Conservation (phyloP, 1,140 invertebrate genomes). For the Conopomorpha cramerella region DNA sequence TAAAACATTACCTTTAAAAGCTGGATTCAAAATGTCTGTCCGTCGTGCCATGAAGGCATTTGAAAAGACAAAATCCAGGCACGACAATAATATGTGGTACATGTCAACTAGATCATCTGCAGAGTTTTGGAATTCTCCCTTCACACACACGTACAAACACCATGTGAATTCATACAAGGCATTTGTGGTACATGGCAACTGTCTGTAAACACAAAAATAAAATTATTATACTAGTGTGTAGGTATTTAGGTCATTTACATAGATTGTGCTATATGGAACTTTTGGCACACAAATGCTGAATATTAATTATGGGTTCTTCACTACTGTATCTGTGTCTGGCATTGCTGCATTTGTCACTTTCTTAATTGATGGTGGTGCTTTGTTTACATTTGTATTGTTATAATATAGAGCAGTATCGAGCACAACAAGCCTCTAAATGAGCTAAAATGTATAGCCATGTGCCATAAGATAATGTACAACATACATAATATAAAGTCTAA, state of each 20-base stretch:
- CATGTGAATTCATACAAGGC: slow-evolving; percentile 93
- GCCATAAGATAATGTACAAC: no score
- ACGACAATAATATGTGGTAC: slow-evolving; percentile 88
- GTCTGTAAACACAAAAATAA: slow-evolving; percentile 46
- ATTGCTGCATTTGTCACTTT: no score
- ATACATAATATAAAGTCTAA: no score
- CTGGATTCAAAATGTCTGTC: slow-evolving; percentile 83
- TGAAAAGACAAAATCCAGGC: slow-evolving; percentile 87
- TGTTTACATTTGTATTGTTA: no score
- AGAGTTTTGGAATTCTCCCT: slow-evolving; percentile 80
- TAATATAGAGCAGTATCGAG: no score
- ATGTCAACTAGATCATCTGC: slow-evolving; percentile 94
- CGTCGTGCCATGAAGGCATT: slow-evolving; percentile 83
- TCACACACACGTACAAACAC: slow-evolving; percentile 92
- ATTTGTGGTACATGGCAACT: slow-evolving; percentile 72
- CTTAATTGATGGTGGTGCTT: no score
- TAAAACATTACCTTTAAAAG: slow-evolving; percentile 72
- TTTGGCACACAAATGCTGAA: no score
- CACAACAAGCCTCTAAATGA: no score
- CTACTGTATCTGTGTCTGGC: no score
- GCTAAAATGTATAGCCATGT: no score
- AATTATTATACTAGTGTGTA: background rate
- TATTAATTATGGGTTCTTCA: no score
- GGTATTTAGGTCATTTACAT: background rate
- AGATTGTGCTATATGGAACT: no score